These are phyloP conservation scores for Equus quagga DNA, from an alignment of 2,113 vertebrate species.

Conservation along the genomic window DNA sequence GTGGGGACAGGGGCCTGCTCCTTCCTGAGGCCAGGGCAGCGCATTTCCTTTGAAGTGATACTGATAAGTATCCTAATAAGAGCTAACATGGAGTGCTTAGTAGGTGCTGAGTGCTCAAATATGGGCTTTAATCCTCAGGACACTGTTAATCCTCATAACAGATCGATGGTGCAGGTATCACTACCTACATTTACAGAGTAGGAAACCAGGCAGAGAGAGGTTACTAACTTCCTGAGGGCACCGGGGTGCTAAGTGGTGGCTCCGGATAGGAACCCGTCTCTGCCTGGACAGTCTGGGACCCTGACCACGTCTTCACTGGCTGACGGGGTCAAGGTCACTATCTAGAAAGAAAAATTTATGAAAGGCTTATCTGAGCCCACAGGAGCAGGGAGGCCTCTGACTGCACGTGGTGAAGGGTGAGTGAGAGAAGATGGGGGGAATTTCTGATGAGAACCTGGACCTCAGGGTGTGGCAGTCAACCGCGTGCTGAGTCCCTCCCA, in stretches of 20 bases:
- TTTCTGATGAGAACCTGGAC: neutral
- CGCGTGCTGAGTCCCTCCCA: neutral
- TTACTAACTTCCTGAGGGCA: neutral
- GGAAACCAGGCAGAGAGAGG: neutral
- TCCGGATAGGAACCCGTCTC: too few relatives aligned
- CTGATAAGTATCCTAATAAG: too few relatives aligned
- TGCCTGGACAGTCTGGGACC: neutral
- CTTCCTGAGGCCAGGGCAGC: too few relatives aligned
- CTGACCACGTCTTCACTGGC: neutral
- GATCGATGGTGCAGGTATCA: accelerated
- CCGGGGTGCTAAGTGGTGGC: too few relatives aligned
- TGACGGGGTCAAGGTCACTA: neutral
- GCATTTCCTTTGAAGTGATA: neutral
- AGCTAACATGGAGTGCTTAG: neutral
- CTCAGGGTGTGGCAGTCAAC: neutral
- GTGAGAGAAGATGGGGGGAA: neutral
- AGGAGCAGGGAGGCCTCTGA: neutral
- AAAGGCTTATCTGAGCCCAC: neutral
- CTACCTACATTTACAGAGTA: neutral
- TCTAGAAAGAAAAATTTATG: neutral
- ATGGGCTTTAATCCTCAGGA: accelerated
- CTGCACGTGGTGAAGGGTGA: neutral
- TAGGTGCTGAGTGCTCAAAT: neutral
- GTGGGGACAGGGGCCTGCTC: neutral
- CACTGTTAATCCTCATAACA: neutral